A percentile compares a stretch with the other conserved stretches of the same genome.
These are phyloP conservation scores for Scalopus aquaticus DNA, from an alignment of 2,113 vertebrate genomes.

Conservation along the genomic window DNA sequence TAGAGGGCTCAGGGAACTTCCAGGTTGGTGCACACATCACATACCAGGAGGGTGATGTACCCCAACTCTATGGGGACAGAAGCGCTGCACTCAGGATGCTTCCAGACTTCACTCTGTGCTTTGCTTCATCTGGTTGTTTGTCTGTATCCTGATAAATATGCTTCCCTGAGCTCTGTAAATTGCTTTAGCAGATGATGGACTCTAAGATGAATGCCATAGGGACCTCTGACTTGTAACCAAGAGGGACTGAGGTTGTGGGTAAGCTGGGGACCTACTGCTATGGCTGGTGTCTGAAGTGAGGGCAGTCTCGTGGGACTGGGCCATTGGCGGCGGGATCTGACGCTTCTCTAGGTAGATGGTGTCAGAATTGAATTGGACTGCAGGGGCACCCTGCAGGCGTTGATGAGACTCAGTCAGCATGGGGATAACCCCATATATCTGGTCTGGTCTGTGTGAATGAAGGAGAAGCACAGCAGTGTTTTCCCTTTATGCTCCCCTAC, in stretches of 20 bases:
- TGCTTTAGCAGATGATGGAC: neutral
- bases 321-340: neutral
- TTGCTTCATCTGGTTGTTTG: neutral
- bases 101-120: neutral
- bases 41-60: no score
- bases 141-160: neutral
- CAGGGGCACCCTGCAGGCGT: neutral
- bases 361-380: neutral
- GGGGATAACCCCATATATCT: neutral
- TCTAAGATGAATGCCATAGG: neutral
- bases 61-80: fast-evolving
- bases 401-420: neutral
- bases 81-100: neutral
- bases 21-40: neutral
- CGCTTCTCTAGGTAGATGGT: neutral
- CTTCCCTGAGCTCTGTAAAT: neutral
- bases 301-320: neutral
- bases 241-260: neutral
- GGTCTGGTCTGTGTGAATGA: neutral
- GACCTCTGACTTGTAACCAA: neutral
- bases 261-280: neutral
- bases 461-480: neutral
- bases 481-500: neutral
- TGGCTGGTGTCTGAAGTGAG: neutral
- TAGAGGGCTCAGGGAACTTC: neutral